Evolutionary conservation across 2,113 vertebrate genomes (phyloP).

Genomic region (Cyanoramphus novaezelandiae): DNA sequence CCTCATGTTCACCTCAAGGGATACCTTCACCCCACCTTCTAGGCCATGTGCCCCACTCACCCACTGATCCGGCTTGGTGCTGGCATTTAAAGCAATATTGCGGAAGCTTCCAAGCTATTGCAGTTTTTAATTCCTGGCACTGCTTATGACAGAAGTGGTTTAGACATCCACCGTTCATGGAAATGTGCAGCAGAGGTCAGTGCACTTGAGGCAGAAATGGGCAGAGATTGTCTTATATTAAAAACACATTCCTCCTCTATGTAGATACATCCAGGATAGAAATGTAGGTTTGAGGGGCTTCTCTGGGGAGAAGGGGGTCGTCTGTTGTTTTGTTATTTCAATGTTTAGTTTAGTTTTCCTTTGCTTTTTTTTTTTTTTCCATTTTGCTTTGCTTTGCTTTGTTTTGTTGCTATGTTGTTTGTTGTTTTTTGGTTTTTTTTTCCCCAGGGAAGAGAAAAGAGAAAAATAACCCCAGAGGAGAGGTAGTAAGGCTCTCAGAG

Average conservation of each 20-base stretch:
- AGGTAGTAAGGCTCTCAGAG: not conserved
- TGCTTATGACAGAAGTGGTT: not conserved
- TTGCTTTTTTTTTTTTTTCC: not conserved
- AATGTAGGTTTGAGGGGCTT: rapidly evolving
- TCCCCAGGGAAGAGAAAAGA: not conserved
- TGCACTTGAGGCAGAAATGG: not conserved
- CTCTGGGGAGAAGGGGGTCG: rapidly evolving
- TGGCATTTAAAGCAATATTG: not conserved
- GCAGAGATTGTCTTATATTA: not conserved
- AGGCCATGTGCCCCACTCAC: not conserved
- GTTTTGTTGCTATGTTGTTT: not conserved
- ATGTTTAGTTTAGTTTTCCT: not conserved
- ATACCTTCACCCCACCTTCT: not conserved
- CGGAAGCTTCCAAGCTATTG: not conserved
- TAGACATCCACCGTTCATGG: not conserved
- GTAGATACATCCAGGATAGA: not conserved
- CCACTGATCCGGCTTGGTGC: not conserved
- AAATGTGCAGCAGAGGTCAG: not conserved
- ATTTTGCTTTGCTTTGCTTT: not conserved
- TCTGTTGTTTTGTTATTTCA: not conserved
- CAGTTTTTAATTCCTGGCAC: not conserved
- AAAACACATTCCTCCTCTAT: not conserved
- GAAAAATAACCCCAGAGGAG: not conserved
- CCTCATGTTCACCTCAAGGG: not conserved
- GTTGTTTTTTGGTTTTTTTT: not conserved